phyloP scores from a whole-genome alignment of 1,140 invertebrate genomes.

The Euwallacea fornicatus region DNA sequence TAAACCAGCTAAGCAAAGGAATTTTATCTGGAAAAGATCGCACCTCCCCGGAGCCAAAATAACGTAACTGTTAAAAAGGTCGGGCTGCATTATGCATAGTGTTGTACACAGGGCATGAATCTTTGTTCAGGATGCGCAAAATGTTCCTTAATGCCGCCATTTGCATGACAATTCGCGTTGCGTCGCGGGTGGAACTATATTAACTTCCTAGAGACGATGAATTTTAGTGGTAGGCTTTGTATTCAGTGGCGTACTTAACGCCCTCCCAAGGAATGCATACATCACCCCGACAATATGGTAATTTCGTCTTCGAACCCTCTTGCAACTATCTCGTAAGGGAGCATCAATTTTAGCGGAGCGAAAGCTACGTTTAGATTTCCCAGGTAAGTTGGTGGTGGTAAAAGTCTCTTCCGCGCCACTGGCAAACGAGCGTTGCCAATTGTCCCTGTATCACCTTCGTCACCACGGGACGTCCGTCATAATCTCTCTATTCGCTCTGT shows the following conservation, averaged over 20 bases:
- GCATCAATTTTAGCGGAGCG: no score
- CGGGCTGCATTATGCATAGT: slow-evolving; percentile 5
- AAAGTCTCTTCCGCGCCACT: background rate
- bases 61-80: slow-evolving; percentile 12
- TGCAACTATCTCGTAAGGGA: no score
- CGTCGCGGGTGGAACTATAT: slow-evolving; percentile 30
- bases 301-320: no score
- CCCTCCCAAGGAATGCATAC: no score
- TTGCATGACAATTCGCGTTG: slow-evolving; percentile 32
- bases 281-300: no score
- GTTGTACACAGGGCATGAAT: slow-evolving; percentile 21
- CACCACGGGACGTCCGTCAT: slow-evolving; percentile 22
- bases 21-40: background rate
- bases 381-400: no score
- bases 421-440: slow-evolving; percentile 7
- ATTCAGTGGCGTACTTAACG: slow-evolving; percentile 11
- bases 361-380: no score
- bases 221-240: slow-evolving; percentile 17
- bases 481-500: slow-evolving; percentile 30
- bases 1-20: background rate
- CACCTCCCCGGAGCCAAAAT: slow-evolving; percentile 1
- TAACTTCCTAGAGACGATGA: slow-evolving; percentile 33
- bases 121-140: slow-evolving; percentile 32
- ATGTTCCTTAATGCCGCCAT: slow-evolving; percentile 30
- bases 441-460: slow-evolving; percentile 25